Evolutionary conservation across 2,113 vertebrate genomes (phyloP), one percentile per base, ranked within the genome.

Genomic region (Zootoca vivipara): DNA sequence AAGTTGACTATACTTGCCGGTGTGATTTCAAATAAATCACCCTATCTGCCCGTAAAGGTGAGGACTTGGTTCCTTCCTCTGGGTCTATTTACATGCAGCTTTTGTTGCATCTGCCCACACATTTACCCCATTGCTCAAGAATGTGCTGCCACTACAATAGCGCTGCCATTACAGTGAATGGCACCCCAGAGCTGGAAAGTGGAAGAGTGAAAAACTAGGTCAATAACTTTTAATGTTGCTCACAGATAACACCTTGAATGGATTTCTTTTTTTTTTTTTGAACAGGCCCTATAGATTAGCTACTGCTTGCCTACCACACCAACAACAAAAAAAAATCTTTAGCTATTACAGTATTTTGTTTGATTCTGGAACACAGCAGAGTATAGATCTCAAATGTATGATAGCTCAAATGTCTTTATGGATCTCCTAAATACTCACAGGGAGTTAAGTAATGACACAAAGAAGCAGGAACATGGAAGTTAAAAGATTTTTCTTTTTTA

Each of bases 201-300:
- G 0, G 69, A 77, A 85, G 2, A 3, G n/a, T 85, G 64, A 62
- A 91, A 38, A 93, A 72, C 0, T 83, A 89, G 89, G 80, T 9
- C 30, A 4, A 82, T 67, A 93, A 80, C 56, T 86, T 90, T 93
- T 95, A 93, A 93, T 67, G 93, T 90, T 38, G 74, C 30, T 87
- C 89, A 85, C 33, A 16, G 77, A 85, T 94, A 85, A 93, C 83
- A 90, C 83, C 83, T 83, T 85, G 93, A 94, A 72, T 91, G 74
- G 10, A 88, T 0, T 1, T 91, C 95, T 87, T 90, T 95, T 89
- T 58, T 91, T 95, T 87, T 90, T 95, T 89, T 58, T 73, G 56
- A 94, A 75, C 46, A 91, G 84, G 85, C 70, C 89, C 28, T 56
- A 5, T 86, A 1, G 69, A 89, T 88, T 81, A 92, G 15, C 33